Evolutionary conservation across 2,113 vertebrate genomes (phyloP), one percentile per base, ranked within the genome.

Genomic region (Melozone crissalis): DNA sequence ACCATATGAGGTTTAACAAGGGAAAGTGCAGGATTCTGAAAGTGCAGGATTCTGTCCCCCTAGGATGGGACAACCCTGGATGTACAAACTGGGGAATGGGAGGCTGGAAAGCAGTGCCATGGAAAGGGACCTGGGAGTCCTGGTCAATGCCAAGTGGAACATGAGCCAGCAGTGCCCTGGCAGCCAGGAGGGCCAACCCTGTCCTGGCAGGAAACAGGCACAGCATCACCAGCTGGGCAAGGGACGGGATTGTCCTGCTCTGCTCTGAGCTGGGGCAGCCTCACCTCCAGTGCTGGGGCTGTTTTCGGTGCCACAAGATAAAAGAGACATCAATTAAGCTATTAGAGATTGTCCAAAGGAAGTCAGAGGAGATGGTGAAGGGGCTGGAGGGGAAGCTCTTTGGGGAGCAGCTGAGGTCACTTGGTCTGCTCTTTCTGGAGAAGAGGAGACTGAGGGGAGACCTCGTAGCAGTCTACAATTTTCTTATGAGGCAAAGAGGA

Each of bases 101-200:
- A 62, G 9, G 6, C 18, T 46, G 23, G 27, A 61, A 2, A n/a
- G 8, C 12, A 69, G 19, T 13, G 12, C 23, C 8, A 3, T 7
- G 2, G 46, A 33, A 77, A 59, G 21, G 27, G 12, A 2, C 11
- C 4, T 61, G 22, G 15, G 3, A 7, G 1, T 37, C 10, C 35
- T 76, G 16, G 13, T 43, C 0, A 0, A 2, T 4, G 5, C 7
- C 7, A 59, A 59, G 17, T 11, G 37, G 31, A 59, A 21, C 3
- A 0, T 10, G 26, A 43, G 31, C 0, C 54, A 59, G 21, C 31
- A 59, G 31, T 43, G 37, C 21, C 44, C 44, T 58, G 72, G 37
- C 31, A 67, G 62, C 44, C 44, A 27, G 54, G 14, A 86, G 9
- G 9, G 33, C 5, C 37, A 76, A 1, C 0, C 1, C 0, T 52